Base-by-base conservation (phyloP, 2,113 vertebrate species). In the Cacatua alba region DNA sequence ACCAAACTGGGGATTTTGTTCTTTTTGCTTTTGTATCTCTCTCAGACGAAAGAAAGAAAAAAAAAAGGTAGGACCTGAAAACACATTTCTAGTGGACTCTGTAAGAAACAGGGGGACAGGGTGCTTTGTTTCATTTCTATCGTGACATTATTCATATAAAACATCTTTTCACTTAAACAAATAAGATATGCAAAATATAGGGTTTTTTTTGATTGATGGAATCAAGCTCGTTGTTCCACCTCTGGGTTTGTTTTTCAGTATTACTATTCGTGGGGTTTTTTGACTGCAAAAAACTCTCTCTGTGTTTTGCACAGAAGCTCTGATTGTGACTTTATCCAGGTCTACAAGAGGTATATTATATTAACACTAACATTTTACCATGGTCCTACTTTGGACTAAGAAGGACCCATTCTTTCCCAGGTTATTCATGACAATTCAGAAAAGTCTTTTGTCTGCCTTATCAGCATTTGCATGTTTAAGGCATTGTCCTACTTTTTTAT, bases 91-190 rank as follows among this genome's bases (percentile, higher is more conserved):
- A 20, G 4, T 25, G 15, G 6, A 44, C 7, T 41, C 6, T 21
- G 5, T 55, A 55, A 62, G 59, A 77, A 80, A 4, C 10, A 3
- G 2, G 6, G 2, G 2, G 2, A 43, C 0, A 0, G 2, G 1
- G 12, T 41, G 2, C 1, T 65, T 90, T 16, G 25, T 71, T 79
- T 53, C 0, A 33, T 72, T 88, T 62, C 28, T 44, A 16, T 24
- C 33, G 35, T 37, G 5, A 39, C 2, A 14, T 46, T 25, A 46
- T 68, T 60, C 2, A 55, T 29, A 8, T 43, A 46, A 86, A 92
- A 25, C 3, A 8, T 26, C 2, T 31, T 76, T 81, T 57, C 7
- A 72, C 4, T 55, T 72, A 60, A 78, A 49, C 3, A 52, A 68
- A 51, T 29, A 62, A 29, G 6, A 26, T 31, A 31, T 11, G 1